These are phyloP conservation scores for Ooceraea biroi DNA, from an alignment of 1,140 invertebrate genomes.

Conservation along the genomic window DNA sequence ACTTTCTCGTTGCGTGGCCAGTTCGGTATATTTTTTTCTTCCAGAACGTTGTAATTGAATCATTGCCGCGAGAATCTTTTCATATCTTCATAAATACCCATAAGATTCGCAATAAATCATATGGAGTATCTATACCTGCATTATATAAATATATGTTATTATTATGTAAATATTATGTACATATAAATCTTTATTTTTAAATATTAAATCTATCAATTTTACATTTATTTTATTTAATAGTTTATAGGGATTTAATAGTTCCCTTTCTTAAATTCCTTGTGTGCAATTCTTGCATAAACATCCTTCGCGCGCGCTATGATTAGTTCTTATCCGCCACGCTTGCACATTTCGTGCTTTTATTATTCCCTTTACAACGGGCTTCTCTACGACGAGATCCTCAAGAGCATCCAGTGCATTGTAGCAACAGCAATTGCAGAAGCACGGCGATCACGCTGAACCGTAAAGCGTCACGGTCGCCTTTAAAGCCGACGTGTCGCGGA, in stretches of 20 bases:
- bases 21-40: slow-evolving; percentile 14
- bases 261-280: too few relatives aligned
- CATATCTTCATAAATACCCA: slow-evolving; percentile 22
- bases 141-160: not conserved
- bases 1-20: slow-evolving; percentile 52
- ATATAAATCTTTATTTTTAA: too few relatives aligned
- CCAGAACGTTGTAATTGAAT: slow-evolving; percentile 57
- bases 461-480: slow-evolving; percentile 40
- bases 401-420: not conserved
- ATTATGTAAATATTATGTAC: not conserved
- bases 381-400: not conserved
- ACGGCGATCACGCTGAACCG: slow-evolving; percentile 4
- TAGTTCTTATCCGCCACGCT: not conserved
- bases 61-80: slow-evolving; percentile 38
- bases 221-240: too few relatives aligned
- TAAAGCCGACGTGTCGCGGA: slow-evolving; percentile 28
- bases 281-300: not conserved
- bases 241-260: too few relatives aligned
- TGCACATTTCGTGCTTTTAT: not conserved
- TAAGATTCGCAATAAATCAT: not conserved
- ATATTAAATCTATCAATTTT: too few relatives aligned
- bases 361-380: not conserved
- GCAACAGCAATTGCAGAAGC: not conserved
- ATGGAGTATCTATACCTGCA: not conserved
- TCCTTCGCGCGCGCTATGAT: not conserved